Base-by-base conservation (phyloP, 2,113 vertebrate genomes). In the Pteronura brasiliensis region DNA sequence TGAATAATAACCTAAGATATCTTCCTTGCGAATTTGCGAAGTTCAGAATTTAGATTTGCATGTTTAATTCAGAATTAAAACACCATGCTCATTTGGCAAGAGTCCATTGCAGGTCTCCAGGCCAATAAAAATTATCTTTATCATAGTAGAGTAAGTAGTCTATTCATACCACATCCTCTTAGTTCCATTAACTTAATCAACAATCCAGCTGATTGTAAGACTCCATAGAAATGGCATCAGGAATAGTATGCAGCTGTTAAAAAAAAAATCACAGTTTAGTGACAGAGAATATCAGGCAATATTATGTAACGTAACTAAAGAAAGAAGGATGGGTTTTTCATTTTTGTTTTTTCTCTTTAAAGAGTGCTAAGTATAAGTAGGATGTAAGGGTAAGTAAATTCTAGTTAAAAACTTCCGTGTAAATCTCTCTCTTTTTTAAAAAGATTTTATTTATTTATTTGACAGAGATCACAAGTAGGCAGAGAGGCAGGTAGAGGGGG, bases 391-490 rank as follows among this genome's bases (percentile, higher is more conserved):
- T n/a, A 86, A 93, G 84, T 59, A 71, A 65, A 82, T 82, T 90
- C 9, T 96, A 77, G 42, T 86, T 95, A 39, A 96, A 77, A 93
- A 81, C 80, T 80, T 57, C 34, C 27, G 76, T 88, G 57, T 61
- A 76, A 92, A 55, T 55, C 52, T 55, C 52, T 55, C 15, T 49
- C 49, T 55, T 55, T 55, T 55, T 55, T 55, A 1, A 6, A 55
- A 55, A 55, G 52, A 55, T 55, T 18, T 55, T 55, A 55, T 55
- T 55, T 55, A 18, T 55, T 55, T 55, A 55, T 55, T 55, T 55
- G 52, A 55, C 17, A 55, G 15, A 55, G 52, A 55, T 18, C 5
- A 55, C 52, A 55, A 18, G 52, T 17, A 55, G 52, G 17, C 52
- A 18, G 52, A 55, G 52, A 55, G 52, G 15, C 17, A 18, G 52